phyloP scores from a whole-genome alignment of 2,113 vertebrate species.

The Bubo bubo region DNA sequence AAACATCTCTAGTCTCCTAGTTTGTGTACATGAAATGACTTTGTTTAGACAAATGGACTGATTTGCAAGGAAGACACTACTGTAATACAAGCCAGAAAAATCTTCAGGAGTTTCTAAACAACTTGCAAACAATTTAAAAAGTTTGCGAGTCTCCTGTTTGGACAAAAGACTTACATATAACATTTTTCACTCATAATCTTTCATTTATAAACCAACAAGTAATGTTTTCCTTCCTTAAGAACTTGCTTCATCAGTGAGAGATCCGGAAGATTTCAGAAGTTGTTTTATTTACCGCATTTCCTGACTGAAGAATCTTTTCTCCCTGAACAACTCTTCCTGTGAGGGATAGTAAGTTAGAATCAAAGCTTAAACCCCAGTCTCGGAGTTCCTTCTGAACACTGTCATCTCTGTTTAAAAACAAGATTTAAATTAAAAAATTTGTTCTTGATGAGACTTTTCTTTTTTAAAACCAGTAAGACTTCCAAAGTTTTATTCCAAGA shows the following conservation, averaged over 20 bases:
- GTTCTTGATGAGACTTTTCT: neutral
- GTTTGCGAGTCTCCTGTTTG: neutral
- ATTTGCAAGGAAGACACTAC: neutral
- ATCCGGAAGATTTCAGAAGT: neutral
- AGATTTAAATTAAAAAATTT: neutral
- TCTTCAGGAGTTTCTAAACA: neutral
- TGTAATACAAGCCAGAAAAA: neutral
- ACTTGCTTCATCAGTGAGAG: neutral
- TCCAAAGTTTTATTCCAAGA: neutral
- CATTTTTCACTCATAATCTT: neutral
- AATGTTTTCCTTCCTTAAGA: neutral
- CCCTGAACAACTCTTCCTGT: conserved; percentile 84
- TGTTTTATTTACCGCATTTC: conserved; percentile 75
- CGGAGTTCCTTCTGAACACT: conserved; percentile 84
- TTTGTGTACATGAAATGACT: neutral
- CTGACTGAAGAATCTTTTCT: conserved; percentile 87
- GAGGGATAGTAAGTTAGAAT: conserved; percentile 82
- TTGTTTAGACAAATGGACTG: neutral
- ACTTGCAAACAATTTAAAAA: neutral
- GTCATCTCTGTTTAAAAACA: conserved; percentile 76
- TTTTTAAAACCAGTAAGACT: neutral
- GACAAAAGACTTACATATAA: neutral
- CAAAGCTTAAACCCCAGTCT: conserved; percentile 91
- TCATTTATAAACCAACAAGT: neutral
- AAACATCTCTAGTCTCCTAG: neutral